Conservation (phyloP, 2,888 invertebrate species). For the Ypsolopha sequella region DNA sequence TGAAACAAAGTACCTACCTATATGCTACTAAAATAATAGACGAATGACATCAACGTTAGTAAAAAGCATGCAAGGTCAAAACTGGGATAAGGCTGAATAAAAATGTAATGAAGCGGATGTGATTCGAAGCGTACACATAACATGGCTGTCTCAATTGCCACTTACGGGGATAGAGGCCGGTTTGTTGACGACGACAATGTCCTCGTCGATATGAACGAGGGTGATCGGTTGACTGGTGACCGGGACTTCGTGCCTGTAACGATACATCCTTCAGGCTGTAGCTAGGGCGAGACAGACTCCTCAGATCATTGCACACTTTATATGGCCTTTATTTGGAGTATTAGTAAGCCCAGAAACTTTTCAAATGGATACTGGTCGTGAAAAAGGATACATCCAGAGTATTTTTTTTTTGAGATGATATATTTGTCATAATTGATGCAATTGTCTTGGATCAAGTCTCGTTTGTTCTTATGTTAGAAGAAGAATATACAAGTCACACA, state of each 20-base stretch:
- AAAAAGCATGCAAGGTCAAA: slow-evolving; percentile 23
- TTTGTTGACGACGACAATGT: slow-evolving; percentile 99
- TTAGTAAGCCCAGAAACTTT: no score
- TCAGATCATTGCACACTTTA: not conserved
- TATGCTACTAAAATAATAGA: no score
- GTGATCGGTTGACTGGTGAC: slow-evolving; percentile 97
- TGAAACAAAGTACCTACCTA: no score
- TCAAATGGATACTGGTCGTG: no score
- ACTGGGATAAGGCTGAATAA: no score
- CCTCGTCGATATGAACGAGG: slow-evolving; percentile 98
- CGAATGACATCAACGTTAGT: slow-evolving; percentile 4
- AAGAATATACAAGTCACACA: slow-evolving; percentile 11
- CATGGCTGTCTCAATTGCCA: slow-evolving; percentile 86
- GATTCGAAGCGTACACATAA: slow-evolving; percentile 79
- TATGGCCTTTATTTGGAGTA: no score
- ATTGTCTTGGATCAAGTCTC: not conserved
- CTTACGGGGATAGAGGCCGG: slow-evolving; percentile 99
- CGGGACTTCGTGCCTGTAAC: slow-evolving; percentile 97
- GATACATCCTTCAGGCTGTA: slow-evolving; percentile 62
- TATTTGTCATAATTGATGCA: not conserved
- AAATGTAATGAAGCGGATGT: slow-evolving; percentile 68
- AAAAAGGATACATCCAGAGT: not conserved
- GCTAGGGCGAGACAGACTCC: not conserved
- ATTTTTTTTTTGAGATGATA: not conserved
- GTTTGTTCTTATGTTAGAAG: not conserved